These are phyloP conservation scores for Adela reaumurella DNA, from an alignment of 2,888 invertebrate genomes.

Conservation along the genomic window DNA sequence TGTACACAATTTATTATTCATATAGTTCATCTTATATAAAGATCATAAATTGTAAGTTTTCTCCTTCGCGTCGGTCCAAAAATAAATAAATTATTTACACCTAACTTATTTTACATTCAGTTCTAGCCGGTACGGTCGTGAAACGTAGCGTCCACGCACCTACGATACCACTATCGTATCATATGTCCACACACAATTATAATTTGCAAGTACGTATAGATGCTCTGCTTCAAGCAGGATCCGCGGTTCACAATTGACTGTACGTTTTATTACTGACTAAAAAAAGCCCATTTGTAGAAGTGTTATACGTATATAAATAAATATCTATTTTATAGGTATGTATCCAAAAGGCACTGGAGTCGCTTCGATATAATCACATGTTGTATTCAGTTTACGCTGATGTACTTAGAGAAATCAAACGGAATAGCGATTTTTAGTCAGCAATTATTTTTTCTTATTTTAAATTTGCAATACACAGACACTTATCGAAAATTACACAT, in stretches of 20 bases:
- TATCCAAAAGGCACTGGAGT: constrained; percentile 54
- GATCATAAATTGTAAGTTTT: constrained; percentile 52
- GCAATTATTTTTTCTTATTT: neutral
- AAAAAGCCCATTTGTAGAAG: neutral
- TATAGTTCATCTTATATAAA: constrained; percentile 48
- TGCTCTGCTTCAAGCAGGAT: constrained; percentile 16
- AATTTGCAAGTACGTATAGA: neutral
- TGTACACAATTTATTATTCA: constrained; percentile 55
- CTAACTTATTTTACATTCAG: constrained; percentile 27
- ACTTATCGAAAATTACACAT: constrained; percentile 24
- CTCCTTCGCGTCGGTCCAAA: constrained; percentile 40
- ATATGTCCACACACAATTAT: neutral
- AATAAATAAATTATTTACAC: constrained; percentile 39
- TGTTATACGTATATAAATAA: constrained; percentile 12
- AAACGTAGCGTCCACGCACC: too few relatives aligned
- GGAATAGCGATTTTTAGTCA: neutral
- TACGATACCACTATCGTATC: too few relatives aligned
- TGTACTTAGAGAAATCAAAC: too few relatives aligned
- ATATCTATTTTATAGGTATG: constrained; percentile 48
- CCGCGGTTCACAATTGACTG: constrained; percentile 33
- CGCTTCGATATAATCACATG: constrained; percentile 5
- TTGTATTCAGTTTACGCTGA: too few relatives aligned
- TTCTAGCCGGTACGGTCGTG: constrained; percentile 41
- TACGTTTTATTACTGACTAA: constrained; percentile 42
- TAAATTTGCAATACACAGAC: neutral